Base-by-base conservation (phyloP, 2,888 invertebrate genomes). In the Euspilapteryx auroguttella region DNA sequence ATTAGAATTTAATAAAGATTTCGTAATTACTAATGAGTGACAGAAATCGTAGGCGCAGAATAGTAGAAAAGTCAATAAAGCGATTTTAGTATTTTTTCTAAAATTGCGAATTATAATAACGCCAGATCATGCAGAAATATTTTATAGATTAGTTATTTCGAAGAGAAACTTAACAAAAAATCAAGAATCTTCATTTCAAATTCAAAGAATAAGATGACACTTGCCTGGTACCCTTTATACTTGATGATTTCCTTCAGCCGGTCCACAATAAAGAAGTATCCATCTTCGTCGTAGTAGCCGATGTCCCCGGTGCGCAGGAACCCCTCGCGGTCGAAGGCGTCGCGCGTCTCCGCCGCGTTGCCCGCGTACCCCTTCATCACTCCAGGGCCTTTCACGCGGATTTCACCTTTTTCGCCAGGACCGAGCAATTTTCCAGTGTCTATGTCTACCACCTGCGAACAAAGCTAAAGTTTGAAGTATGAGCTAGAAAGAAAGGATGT, bases 181-280 rank as follows among this genome's bases (percentile, higher is more conserved):
- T n/a, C n/a, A n/a, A n/a, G n/a, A n/a, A n/a, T n/a, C n/a, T n/a
- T n/a, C n/a, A n/a, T n/a, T n/a, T n/a, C n/a, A n/a, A n/a, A n/a
- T n/a, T n/a, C n/a, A n/a, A n/a, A n/a, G n/a, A n/a, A n/a, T n/a
- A n/a, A n/a, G n/a, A n/a, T n/a, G n/a, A n/a, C 12, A 12, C 32
- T 25, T 28, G 49, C 50, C 42, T 50, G 50, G 29, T 32, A 31
- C 5, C 62, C 62, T 31, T 66, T 66, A 33, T 65, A 66, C 36
- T 66, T 66, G 32, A 66, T 64, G 5, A 66, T 47, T 36, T 66
- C 65, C 32, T 66, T 66, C 7, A 65, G 38, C 9, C 65, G 37
- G 31, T 66, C 65, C 11, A 63, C 58, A 7, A 66, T 50, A 33
- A 56, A 65, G 43, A 66, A 54, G 33, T 46, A 55, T 1, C 62